Evolutionary conservation across 1,140 invertebrate species (phyloP), one percentile per base, ranked within the genome.

Genomic region (Neelides sp.): DNA sequence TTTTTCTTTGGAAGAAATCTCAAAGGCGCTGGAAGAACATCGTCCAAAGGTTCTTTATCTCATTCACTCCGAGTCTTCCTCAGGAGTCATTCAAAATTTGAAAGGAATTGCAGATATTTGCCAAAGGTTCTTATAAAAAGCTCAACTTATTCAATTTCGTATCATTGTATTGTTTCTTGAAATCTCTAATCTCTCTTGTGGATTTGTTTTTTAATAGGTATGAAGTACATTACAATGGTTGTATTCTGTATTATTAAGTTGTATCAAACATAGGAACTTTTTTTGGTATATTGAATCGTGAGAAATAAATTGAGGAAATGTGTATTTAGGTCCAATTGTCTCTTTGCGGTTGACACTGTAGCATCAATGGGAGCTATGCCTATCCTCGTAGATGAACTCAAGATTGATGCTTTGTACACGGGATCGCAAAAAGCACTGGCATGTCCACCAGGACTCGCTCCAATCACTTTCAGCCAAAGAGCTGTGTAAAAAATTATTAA

Each of bases 351-450:
- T 0, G 88, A 94, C 63, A 76, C 79, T 1, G 88, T 92, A 1
- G 86, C 86, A 10, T 85, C 86, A 0, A 61, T 89, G 17, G 83
- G 78, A 1, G 84, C 77, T 17, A 78, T 78, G 3, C 80, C 82
- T 1, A 78, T 94, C 58, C 76, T 73, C 55, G 78, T 80, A 71
- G 88, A 93, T 65, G 71, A 75, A 34, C 84, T 83, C 80, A 75
- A 72, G 39, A 69, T 93, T 28, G 88, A 94, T 66, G 84, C 75
- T 32, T 72, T 83, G 2, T 93, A 89, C 64, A 78, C 83, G 0
- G 85, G 83, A 2, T 79, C 82, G 1, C 89, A 94, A 66, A 94
- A 94, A 64, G 77, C 78, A 1, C 65, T 93, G 2, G 80, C 84
- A 48, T 83, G 78, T 13, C 80, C 82, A 0, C 79, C 89, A 24